Conservation (phyloP, 2,113 vertebrate species). For the Ammodytes dubius region DNA sequence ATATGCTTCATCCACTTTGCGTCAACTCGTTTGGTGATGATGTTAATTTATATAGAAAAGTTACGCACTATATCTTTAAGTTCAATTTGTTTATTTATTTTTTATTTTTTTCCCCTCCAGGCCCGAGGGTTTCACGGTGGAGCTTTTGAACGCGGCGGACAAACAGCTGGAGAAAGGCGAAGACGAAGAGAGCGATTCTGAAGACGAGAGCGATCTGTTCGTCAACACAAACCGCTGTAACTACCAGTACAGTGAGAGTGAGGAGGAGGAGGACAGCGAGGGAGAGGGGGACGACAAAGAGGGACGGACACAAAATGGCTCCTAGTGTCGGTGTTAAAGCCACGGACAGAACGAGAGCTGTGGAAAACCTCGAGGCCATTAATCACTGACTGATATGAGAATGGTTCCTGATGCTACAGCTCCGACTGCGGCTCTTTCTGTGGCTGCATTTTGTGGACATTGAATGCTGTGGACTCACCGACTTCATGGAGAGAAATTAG, state of each 20-base stretch:
- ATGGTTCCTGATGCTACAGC: background rate
- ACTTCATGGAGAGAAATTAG: background rate
- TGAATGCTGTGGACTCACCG: background rate
- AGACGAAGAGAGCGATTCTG: constrained; percentile 78
- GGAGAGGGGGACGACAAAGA: constrained; percentile 66
- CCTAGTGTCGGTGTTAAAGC: constrained; percentile 12
- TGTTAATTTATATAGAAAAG: too few species aligned
- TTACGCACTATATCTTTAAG: background rate
- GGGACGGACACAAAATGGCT: constrained; percentile 53
- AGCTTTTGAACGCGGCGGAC: constrained; percentile 43
- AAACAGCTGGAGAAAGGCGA: constrained; percentile 39
- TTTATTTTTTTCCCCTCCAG: constrained; percentile 43
- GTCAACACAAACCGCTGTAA: constrained; percentile 91
- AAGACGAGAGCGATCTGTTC: constrained; percentile 89
- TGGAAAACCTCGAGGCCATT: background rate
- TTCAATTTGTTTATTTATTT: background rate
- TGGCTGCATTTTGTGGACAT: background rate
- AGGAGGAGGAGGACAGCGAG: constrained; percentile 84
- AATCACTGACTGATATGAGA: constrained; percentile 30
- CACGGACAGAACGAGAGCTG: background rate
- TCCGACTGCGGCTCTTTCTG: constrained; percentile 4
- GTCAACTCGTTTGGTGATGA: too few species aligned
- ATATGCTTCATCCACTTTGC: too few species aligned
- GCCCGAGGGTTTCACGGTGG: constrained; percentile 76
- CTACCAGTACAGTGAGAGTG: constrained; percentile 88